Evolutionary conservation across 2,888 invertebrate genomes (phyloP).

Genomic region (Xylophagus ater): DNA sequence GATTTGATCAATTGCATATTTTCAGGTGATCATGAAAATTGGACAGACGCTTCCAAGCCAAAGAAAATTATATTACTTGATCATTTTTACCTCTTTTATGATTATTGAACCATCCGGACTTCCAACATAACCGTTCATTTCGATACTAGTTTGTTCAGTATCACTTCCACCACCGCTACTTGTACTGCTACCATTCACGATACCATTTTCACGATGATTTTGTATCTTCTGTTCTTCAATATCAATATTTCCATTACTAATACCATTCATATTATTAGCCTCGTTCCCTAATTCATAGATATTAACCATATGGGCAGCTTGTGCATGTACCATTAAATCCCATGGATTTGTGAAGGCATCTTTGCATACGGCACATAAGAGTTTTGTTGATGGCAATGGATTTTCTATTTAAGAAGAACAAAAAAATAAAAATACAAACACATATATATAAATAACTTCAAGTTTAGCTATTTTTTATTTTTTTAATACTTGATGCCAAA

Average conservation of each 20-base stretch:
- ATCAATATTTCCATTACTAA: not conserved
- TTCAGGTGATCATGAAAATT: too few species aligned
- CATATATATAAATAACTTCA: not conserved
- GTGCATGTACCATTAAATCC: constrained; percentile 60
- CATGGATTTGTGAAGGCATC: constrained; percentile 54
- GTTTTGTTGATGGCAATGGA: constrained; percentile 38
- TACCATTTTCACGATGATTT: constrained; percentile 3
- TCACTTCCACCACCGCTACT: constrained; percentile 5
- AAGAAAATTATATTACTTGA: too few species aligned
- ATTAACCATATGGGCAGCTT: constrained; percentile 57
- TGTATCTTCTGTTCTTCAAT: constrained; percentile 2
- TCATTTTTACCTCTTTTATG: constrained; percentile 35
- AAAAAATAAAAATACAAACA: constrained; percentile 1
- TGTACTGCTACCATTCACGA: constrained; percentile 6
- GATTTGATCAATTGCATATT: too few species aligned
- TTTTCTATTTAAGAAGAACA: constrained; percentile 24
- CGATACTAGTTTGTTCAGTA: constrained; percentile 4
- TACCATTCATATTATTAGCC: constrained; percentile 20
- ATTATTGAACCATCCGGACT: constrained; percentile 28
- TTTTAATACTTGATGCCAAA: constrained; percentile 40
- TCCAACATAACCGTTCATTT: constrained; percentile 16
- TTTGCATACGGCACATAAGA: constrained; percentile 55
- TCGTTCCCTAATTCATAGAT: constrained; percentile 52
- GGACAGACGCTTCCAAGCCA: too few species aligned
- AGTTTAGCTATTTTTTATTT: too few species aligned